These are phyloP conservation scores for Osmoderma eremita DNA, from an alignment of 2,888 invertebrate genomes.

Conservation along the genomic window DNA sequence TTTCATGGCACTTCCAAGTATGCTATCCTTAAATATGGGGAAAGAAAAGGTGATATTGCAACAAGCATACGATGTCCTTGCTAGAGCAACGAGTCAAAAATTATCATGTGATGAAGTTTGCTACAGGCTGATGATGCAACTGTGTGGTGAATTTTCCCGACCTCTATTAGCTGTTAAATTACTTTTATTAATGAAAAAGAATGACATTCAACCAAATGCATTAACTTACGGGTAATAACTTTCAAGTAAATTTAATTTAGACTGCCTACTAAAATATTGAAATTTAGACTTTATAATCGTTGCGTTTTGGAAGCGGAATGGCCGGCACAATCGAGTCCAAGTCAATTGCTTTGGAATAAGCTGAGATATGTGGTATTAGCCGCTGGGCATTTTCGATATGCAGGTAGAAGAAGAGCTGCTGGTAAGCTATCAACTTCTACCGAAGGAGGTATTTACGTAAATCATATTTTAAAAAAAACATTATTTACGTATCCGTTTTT, in stretches of 20 bases:
- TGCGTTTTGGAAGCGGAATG: conserved; percentile 94
- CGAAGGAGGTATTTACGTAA: conserved; percentile 59
- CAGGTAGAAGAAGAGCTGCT: conserved; percentile 72
- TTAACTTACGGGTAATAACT: conserved; percentile 89
- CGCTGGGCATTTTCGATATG: conserved; percentile 87
- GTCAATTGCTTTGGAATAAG: conserved; percentile 92
- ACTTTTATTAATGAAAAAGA: conserved; percentile 90
- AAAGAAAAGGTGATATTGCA: conserved; percentile 81
- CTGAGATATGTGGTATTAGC: conserved; percentile 91
- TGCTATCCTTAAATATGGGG: conserved; percentile 74
- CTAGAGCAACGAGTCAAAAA: conserved; percentile 85
- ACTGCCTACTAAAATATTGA: too few relatives aligned
- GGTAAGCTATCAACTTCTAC: conserved; percentile 65
- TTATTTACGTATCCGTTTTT: conserved; percentile 1
- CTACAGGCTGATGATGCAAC: conserved; percentile 97
- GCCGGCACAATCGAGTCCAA: conserved; percentile 78
- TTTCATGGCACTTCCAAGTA: conserved; percentile 95
- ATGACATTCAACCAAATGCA: conserved; percentile 95
- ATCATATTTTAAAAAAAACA: neutral
- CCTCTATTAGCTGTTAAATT: conserved; percentile 95
- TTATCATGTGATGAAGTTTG: conserved; percentile 96
- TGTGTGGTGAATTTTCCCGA: conserved; percentile 93
- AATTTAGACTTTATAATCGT: conserved; percentile 70
- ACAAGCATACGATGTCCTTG: conserved; percentile 86
- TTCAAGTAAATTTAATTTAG: neutral